These are phyloP conservation scores for Apteryx mantelli DNA, from an alignment of 2,113 vertebrate genomes.

Conservation along the genomic window DNA sequence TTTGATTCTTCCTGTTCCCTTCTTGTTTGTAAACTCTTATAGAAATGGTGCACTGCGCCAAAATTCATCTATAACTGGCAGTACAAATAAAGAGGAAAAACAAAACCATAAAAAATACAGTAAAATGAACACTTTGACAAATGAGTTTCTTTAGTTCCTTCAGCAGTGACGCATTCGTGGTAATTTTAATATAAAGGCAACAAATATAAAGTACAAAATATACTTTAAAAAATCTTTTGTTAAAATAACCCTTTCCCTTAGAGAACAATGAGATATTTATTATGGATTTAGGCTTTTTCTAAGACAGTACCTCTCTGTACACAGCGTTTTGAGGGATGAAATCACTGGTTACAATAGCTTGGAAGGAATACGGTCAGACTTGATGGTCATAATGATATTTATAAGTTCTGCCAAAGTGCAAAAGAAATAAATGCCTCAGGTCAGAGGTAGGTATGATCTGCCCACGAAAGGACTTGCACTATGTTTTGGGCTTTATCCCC, in stretches of 20 bases:
- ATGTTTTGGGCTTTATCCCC: neutral
- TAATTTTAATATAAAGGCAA: conserved; percentile 61
- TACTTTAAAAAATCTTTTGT: conserved; percentile 11
- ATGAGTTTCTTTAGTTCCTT: conserved; percentile 66
- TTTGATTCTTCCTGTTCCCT: neutral
- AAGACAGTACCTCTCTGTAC: neutral
- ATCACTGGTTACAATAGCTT: neutral
- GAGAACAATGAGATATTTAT: neutral
- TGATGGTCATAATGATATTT: neutral
- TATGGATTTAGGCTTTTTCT: neutral
- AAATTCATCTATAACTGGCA: conserved; percentile 54
- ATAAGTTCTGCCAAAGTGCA: neutral
- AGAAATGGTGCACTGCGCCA: conserved; percentile 45
- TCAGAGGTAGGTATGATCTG: neutral
- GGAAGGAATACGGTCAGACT: neutral
- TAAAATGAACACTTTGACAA: conserved; percentile 50
- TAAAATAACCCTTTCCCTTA: neutral
- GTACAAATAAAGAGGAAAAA: conserved; percentile 55
- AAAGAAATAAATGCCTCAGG: neutral
- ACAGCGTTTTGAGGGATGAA: neutral
- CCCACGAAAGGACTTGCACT: neutral
- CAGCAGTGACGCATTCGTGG: conserved; percentile 20
- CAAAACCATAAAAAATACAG: conserved; percentile 41
- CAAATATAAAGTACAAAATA: neutral
- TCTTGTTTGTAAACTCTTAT: conserved; percentile 17